Evolutionary conservation across 2,888 invertebrate species (phyloP).

Genomic region (Caenorhabditis parvicauda): DNA sequence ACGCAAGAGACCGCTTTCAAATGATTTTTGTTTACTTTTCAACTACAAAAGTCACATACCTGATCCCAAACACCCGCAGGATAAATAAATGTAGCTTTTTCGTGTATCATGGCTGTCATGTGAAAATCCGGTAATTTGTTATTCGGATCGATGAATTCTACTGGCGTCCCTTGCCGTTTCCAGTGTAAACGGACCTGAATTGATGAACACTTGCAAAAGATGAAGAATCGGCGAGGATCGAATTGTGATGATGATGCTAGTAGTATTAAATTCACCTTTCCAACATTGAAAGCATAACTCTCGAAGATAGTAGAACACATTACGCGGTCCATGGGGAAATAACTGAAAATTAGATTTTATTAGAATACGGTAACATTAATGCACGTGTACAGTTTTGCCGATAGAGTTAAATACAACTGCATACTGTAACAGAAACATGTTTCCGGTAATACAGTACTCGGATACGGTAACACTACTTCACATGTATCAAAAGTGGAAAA

Average conservation of each 20-base stretch:
- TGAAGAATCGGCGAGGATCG: neutral
- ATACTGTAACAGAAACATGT: too few species aligned
- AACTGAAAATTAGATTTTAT: slow-evolving; percentile 11
- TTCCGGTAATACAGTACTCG: too few species aligned
- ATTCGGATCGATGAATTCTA: slow-evolving; percentile 58
- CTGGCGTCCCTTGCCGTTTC: slow-evolving; percentile 54
- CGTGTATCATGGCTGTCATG: slow-evolving; percentile 44
- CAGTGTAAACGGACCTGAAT: slow-evolving; percentile 55
- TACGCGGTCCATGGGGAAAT: slow-evolving; percentile 57
- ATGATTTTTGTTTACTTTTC: neutral
- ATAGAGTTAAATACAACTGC: too few species aligned
- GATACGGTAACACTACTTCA: too few species aligned
- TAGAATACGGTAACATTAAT: too few species aligned
- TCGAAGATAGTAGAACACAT: slow-evolving; percentile 61
- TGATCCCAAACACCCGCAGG: slow-evolving; percentile 62
- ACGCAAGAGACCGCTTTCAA: too few species aligned
- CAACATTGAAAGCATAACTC: slow-evolving; percentile 61
- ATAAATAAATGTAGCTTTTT: slow-evolving; percentile 60
- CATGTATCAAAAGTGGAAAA: too few species aligned
- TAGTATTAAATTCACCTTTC: slow-evolving; percentile 35
- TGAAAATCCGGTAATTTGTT: slow-evolving; percentile 53
- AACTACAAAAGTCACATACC: slow-evolving; percentile 29
- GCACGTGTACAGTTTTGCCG: too few species aligned
- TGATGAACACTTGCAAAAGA: neutral
- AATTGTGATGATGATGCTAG: neutral